A percentile compares a stretch with the other conserved stretches of the same genome.
Conservation (phyloP, 2,888 invertebrate genomes). For the Eilema caniola region DNA sequence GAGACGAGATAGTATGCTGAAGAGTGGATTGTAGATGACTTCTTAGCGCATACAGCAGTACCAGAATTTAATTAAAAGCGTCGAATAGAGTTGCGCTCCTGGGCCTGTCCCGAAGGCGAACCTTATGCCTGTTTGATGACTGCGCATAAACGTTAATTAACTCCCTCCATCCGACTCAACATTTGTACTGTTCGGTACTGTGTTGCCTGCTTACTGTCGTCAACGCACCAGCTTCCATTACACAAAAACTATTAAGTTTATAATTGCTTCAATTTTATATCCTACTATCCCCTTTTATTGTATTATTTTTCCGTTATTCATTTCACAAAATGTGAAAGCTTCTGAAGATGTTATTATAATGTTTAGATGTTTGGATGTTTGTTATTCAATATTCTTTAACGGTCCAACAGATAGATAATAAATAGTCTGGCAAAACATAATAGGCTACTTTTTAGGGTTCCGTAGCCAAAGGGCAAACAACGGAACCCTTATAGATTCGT, state of each 20-base stretch:
- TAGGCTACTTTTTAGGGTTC: too few species aligned
- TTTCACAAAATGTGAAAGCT: too few species aligned
- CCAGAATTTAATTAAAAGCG: constrained; percentile 70
- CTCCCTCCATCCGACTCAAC: constrained; percentile 66
- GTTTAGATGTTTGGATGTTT: too few species aligned
- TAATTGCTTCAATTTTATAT: background rate
- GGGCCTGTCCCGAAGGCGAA: constrained; percentile 57
- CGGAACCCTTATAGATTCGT: too few species aligned
- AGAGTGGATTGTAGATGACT: constrained; percentile 57
- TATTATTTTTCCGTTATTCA: too few species aligned
- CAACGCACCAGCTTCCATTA: constrained; percentile 43
- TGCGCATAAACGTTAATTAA: constrained; percentile 77
- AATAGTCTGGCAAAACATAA: too few species aligned
- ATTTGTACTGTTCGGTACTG: constrained; percentile 55
- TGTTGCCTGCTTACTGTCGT: constrained; percentile 41
- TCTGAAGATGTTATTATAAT: too few species aligned
- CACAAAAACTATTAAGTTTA: constrained; percentile 22
- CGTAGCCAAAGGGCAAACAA: too few species aligned
- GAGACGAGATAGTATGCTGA: constrained; percentile 39
- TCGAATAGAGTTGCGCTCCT: constrained; percentile 61
- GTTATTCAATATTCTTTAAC: too few species aligned
- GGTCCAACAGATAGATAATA: too few species aligned
- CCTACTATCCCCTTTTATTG: background rate
- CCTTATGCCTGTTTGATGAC: constrained; percentile 70
- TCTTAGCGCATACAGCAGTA: constrained; percentile 56